Evolutionary conservation across 1,140 invertebrate species (phyloP), one percentile per base, ranked within the genome.

Genomic region (Myzus persicae): DNA sequence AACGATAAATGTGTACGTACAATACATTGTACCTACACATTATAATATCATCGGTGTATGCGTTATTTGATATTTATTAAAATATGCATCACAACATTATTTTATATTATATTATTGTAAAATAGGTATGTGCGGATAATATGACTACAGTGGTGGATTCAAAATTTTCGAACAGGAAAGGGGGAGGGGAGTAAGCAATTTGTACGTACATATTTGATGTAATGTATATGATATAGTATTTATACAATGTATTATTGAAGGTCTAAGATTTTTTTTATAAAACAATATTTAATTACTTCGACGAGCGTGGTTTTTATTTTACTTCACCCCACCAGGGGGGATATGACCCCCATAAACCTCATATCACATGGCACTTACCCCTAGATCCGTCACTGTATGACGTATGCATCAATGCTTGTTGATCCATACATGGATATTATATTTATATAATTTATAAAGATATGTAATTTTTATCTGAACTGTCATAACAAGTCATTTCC

Each of bases 401-500:
- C 59, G 59, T 67, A 67, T 1, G 11, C 59, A 18, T 76, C 18
- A 76, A 76, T 76, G 59, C 5, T 4, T 76, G n/a, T 67, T 67
- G 59, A 67, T 67, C 59, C 31, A 67, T 67, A 67, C n/a, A 67
- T 76, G 59, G 59, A 76, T 76, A 76, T 67, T 67, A 67, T 67
- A 14, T n/a, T 76, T n/a, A 6, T 76, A 76, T 76, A 76, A 76
- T 76, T 76, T 88, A 88, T 31, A 40, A 54, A 89, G n/a, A 36
- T n/a, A n/a, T 46, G 8, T 88, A 54, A 18, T 89, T 46, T 51
- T 36, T 31, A 38, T 76, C 31, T 54, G 87, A 89, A 54, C 87
- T 89, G 46, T 89, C 87, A 54, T 89, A 89, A 89, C 36, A 89
- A 51, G 87, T 89, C 8, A 89, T 89, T 89, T 89, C 46, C 36